Evolutionary conservation across 2,888 invertebrate species (phyloP), one percentile per base, ranked within the genome.

Genomic region (Baccha elongata): DNA sequence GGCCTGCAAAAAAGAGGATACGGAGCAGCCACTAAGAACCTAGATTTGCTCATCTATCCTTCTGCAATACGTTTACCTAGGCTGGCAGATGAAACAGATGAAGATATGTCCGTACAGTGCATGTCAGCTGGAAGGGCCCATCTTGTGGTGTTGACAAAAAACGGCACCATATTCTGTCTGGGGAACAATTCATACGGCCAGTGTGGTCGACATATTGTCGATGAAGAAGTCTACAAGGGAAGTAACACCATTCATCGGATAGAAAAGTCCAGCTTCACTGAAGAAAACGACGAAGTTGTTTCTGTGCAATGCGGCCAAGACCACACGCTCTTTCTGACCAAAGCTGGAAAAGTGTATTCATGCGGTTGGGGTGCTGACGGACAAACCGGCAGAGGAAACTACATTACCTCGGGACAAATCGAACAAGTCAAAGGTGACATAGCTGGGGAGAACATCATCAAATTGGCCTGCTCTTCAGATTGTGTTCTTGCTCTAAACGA

Each of bases 361-460:
- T 98, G 97, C 90, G 99, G 99, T 0, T 96, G 97, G 95, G 96
- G 98, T 29, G 95, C 97, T 0, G 98, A 99, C 91, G 99, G 99
- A 0, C 99, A 99, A 91, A 97, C 97, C 0, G 98, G 96, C 0
- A 91, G 95, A 8, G 96, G 95, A 0, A 93, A 93, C 86, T 96
- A 92, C 87, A 91, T 93, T 19, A 93, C 93, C 69, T 92, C 92
- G 62, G 92, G 92, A 1, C 87, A 91, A 84, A 94, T 95, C 1
- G 92, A 92, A 0, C 89, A 91, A 42, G 93, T 96, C 0, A 92
- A 93, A 81, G 99, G 98, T 0, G 98, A 98, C 88, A 93, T 98
- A 65, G 93, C 94, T 58, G 93, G 93, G 15, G 97, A 98, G 91
- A 94, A 92, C 79, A 96, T 99, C 68, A 92, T 95, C 7, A 95